Evolutionary conservation across 1,140 invertebrate species (phyloP).

Genomic region (Dendrolimus kikuchii): DNA sequence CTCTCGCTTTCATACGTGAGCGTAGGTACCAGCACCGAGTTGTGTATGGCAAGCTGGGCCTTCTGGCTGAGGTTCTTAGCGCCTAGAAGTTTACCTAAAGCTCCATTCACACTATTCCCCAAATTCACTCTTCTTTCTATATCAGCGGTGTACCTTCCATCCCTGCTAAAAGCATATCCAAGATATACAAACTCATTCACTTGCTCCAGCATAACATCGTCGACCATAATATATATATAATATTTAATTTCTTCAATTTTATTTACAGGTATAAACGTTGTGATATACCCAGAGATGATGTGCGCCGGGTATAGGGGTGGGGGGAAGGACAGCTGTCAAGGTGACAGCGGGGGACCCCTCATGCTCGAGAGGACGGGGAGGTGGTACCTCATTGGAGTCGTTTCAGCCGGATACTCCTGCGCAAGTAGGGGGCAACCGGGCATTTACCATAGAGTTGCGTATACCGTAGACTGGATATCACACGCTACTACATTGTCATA

Average conservation of each 20-base stretch:
- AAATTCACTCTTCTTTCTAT: too few species aligned
- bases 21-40: too few species aligned
- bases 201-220: too few species aligned
- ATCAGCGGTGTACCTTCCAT: too few species aligned
- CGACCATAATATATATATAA: not conserved
- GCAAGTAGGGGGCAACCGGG: slow-evolving; percentile 93
- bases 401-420: slow-evolving; percentile 94
- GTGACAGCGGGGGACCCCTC: slow-evolving; percentile 90
- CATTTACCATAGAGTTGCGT: slow-evolving; percentile 94
- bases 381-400: slow-evolving; percentile 89
- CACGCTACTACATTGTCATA: slow-evolving; percentile 71
- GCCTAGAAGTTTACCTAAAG: too few species aligned
- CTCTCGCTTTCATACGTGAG: too few species aligned
- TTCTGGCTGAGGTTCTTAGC: too few species aligned
- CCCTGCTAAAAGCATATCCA: too few species aligned
- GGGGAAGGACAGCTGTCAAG: slow-evolving; percentile 83
- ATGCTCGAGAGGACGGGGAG: slow-evolving; percentile 89
- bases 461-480: slow-evolving; percentile 94
- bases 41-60: too few species aligned
- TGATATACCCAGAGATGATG: slow-evolving; percentile 97
- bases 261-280: slow-evolving; percentile 84
- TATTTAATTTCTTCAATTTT: slow-evolving; percentile 27
- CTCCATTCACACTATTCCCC: too few species aligned
- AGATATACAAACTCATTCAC: too few species aligned
- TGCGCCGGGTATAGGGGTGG: slow-evolving; percentile 95